A percentile compares a stretch with the other conserved stretches of the same genome.
phyloP scores from a whole-genome alignment of 2,113 vertebrate species.

The Sisor rabdophorus region DNA sequence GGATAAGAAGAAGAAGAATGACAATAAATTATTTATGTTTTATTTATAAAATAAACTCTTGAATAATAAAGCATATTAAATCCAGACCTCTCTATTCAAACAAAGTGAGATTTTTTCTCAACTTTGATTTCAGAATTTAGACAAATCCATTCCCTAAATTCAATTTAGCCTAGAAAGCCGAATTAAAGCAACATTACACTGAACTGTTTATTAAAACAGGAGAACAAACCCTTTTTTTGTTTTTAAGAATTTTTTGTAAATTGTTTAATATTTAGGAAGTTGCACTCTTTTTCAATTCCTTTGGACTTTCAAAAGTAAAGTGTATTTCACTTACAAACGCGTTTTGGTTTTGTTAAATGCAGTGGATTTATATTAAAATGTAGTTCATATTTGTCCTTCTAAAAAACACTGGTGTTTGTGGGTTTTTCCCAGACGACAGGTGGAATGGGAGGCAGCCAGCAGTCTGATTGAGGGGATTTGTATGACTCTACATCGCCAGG shows the following conservation, averaged over 20 bases:
- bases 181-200: not conserved
- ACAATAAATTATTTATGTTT: too few relatives aligned
- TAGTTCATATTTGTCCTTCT: constrained; percentile 22
- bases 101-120: not conserved
- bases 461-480: constrained; percentile 99
- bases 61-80: too few relatives aligned
- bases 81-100: not conserved
- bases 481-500: constrained; percentile 97
- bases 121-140: not conserved
- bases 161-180: not conserved
- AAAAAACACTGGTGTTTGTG: constrained; percentile 16
- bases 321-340: not conserved
- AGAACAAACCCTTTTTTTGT: not conserved
- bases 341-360: not conserved
- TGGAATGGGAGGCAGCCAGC: constrained; percentile 99
- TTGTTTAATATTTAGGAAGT: not conserved
- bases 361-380: not conserved
- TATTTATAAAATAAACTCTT: too few relatives aligned
- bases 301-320: not conserved
- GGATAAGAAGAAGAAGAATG: too few relatives aligned
- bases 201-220: not conserved
- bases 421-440: constrained; percentile 86
- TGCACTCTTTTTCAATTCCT: too few relatives aligned
- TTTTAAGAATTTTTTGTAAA: not conserved
- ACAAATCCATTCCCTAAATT: too few relatives aligned